Percentiles rank a stretch among this genome's conserved stretches.
Conservation (phyloP, 2,888 invertebrate species). For the Orthosia incerta region DNA sequence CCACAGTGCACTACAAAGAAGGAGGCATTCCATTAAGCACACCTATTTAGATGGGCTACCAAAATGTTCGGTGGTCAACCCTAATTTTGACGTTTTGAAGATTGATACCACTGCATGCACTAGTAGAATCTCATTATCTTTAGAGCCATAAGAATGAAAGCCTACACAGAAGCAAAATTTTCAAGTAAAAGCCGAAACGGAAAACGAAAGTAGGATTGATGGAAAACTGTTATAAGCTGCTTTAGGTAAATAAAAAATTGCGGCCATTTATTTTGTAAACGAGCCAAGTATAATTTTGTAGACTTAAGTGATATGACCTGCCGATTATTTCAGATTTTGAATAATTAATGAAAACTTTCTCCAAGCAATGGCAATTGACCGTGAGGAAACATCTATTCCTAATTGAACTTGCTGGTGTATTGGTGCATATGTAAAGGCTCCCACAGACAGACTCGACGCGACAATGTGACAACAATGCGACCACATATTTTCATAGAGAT, state of each 20-base stretch:
- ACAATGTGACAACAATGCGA: no score
- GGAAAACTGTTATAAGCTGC: neutral
- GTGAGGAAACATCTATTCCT: neutral
- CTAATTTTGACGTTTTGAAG: no score
- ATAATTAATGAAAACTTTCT: constrained; percentile 14
- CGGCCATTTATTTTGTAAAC: constrained; percentile 1
- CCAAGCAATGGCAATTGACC: neutral
- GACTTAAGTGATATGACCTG: neutral
- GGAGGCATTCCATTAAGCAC: neutral
- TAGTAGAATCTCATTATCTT: no score
- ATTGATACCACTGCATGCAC: no score
- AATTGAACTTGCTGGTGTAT: neutral
- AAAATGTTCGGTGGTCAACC: no score
- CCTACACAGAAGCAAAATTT: neutral
- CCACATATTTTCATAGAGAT: no score
- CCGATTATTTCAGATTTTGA: neutral
- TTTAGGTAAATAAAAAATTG: constrained; percentile 12
- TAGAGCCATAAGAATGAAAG: no score
- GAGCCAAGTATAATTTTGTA: no score
- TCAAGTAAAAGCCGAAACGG: neutral
- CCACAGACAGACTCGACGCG: no score
- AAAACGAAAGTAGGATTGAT: constrained; percentile 21
- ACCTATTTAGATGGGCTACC: neutral
- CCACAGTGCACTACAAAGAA: neutral
- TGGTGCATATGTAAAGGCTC: neutral